Evolutionary conservation across 2,888 invertebrate genomes (phyloP), one percentile per base, ranked within the genome.

Genomic region (Sarcophaga subvicina): DNA sequence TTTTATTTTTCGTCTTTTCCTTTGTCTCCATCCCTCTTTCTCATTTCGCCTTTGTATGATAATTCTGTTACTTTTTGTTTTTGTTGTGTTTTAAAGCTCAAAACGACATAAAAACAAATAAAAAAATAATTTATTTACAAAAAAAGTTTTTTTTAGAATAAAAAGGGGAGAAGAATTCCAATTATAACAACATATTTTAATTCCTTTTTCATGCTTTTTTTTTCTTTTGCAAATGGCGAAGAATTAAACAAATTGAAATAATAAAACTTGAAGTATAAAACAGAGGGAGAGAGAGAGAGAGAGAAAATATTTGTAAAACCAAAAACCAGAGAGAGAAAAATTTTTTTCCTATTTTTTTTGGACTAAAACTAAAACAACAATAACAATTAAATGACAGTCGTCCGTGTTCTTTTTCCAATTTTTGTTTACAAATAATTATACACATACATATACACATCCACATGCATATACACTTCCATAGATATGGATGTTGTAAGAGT

Each of bases 291-390:
- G 27, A 27, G 37, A 5, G 8, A 37, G 10, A 3, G 54, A 54
- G n/a, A n/a, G n/a, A 8, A 54, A 12, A 49, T 54, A 54, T 54
- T 54, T 14, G 54, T 37, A 37, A 54, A 3, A 54, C 1, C 54
- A 54, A 54, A 54, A 54, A 54, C 54, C 54, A 54, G 14, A 17
- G 17, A 54, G 17, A 5, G 14, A 54, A 54, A 54, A 54, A 0
- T 78, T 78, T n/a, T 67, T 70, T 60, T 54, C 11, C 14, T n/a
- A 14, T 11, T 64, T 67, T 54, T 69, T 82, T 71, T 70, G 22
- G 45, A 60, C 10, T 45, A 25, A 47, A 60, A 76, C 66, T 67
- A 49, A 63, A 64, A 47, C 54, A 25, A 47, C 20, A 27, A 37
- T 37, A 37, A 37, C 37, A 37, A 37, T 37, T 37, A 37, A 37